A percentile compares a stretch with the other conserved stretches of the same genome.
phyloP scores from a whole-genome alignment of 1,140 invertebrate genomes.

The Scaptomyza pallida region DNA sequence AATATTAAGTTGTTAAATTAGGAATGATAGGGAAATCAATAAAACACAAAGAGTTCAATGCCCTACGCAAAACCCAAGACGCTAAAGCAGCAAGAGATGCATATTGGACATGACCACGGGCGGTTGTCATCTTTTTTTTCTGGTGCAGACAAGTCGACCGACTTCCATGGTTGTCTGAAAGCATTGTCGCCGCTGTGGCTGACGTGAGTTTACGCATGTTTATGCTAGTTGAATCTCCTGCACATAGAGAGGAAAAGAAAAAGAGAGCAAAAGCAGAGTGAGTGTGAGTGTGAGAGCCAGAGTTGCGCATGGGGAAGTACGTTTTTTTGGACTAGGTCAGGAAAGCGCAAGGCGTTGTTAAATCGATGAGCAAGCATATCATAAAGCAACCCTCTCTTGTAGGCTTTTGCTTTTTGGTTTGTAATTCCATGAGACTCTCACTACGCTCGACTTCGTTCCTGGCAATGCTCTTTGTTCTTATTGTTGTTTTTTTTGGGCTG shows the following conservation, averaged over 20 bases:
- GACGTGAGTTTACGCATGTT: conserved; percentile 57
- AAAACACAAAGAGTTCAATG: conserved; percentile 58
- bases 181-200: conserved; percentile 25
- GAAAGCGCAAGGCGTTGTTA: conserved; percentile 58
- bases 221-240: conserved; percentile 1
- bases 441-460: conserved; percentile 7
- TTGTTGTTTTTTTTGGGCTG: too few species aligned
- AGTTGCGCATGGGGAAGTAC: conserved; percentile 28
- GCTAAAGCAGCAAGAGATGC: not conserved
- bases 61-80: conserved; percentile 73
- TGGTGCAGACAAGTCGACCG: conserved; percentile 9
- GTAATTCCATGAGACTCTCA: conserved; percentile 1
- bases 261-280: conserved; percentile 8
- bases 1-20: not conserved
- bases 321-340: conserved; percentile 69
- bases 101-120: not conserved
- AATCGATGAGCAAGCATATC: conserved; percentile 62
- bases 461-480: not conserved
- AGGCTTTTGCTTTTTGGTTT: not conserved
- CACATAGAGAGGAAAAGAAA: not conserved
- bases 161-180: conserved; percentile 8
- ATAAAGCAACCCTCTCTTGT: conserved; percentile 23
- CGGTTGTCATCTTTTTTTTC: conserved; percentile 25
- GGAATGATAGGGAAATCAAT: conserved; percentile 42
- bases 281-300: conserved; percentile 19